A percentile compares a stretch with the other conserved stretches of the same genome.
Evolutionary conservation across 2,113 vertebrate species (phyloP).

Genomic region (Petaurus breviceps): DNA sequence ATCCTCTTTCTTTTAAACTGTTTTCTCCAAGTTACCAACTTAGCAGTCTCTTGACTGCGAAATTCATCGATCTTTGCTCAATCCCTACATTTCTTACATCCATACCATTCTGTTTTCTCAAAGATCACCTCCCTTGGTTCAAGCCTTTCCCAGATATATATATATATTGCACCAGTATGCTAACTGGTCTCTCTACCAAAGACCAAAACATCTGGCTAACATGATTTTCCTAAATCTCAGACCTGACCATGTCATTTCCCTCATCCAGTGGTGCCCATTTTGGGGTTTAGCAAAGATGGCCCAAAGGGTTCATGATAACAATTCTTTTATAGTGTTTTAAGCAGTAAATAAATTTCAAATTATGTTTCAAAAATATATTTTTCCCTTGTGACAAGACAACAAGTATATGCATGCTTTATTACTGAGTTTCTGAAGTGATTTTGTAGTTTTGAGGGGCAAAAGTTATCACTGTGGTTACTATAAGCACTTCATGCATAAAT

Average conservation of each 20-base stretch:
- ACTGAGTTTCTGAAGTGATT: neutral
- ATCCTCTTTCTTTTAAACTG: neutral
- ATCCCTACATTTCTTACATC: neutral
- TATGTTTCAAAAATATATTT: neutral
- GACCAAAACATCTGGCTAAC: neutral
- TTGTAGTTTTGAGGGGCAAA: neutral
- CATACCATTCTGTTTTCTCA: neutral
- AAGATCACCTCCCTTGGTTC: neutral
- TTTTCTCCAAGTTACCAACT: neutral
- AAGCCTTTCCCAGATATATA: neutral
- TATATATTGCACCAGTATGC: neutral
- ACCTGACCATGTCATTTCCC: neutral
- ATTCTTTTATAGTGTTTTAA: neutral
- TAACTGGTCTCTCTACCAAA: neutral
- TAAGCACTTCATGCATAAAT: neutral
- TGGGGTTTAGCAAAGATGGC: neutral
- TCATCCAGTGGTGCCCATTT: neutral
- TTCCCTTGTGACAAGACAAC: neutral
- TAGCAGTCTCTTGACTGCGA: neutral
- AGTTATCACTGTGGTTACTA: neutral
- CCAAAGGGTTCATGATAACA: neutral
- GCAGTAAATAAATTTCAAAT: neutral
- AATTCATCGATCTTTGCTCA: neutral
- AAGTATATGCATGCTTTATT: neutral
- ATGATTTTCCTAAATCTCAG: neutral